Evolutionary conservation across 2,888 invertebrate species (phyloP), one percentile per base, ranked within the genome.

Genomic region (Ormyrus rosae): DNA sequence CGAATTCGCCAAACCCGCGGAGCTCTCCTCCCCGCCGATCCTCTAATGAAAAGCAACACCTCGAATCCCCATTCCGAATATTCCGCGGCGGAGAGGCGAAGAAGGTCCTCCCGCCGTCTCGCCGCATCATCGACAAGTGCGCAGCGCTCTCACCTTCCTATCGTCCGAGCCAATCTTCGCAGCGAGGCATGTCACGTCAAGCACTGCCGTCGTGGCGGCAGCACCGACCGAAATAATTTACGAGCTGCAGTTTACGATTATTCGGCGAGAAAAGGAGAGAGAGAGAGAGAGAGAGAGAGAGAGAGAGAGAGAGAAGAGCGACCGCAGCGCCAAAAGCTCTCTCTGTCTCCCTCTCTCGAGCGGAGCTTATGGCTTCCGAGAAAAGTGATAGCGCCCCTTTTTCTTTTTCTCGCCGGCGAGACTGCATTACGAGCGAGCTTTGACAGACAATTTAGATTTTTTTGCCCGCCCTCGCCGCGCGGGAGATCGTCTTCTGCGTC

Each of bases 281-380:
- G 19, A 19, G 1, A 19, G 19, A 19, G 19, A 19, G n/a, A n/a
- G n/a, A n/a, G n/a, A n/a, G 19, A 19, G 19, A 19, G 19, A 19
- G 19, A 19, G 1, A 19, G 19, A 19, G 19, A 19, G 19, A 19
- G 19, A 19, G 19, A 19, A 19, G 55, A 53, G 48, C 58, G 58
- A 19, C 64, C 68, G 71, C 71, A 68, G 50, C 67, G 53, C 7
- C 74, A 58, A 74, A 67, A 67, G 74, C 65, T 67, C 64, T 19
- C 1, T 19, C 19, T 19, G 1, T 19, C 19, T 19, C 19, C 1
- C 19, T 19, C 19, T 19, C 19, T 19, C 19, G 19, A 19, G 53
- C 64, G 19, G 73, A 65, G 76, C 77, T 77, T 72, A 77, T 81
- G 68, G 72, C 81, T 81, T 81, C 81, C 58, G 69, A 81, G 81